Percentiles rank a stretch among this genome's conserved stretches.
These are phyloP conservation scores for Petrocephalus schoutedeni DNA, from an alignment of 2,797 vertebrate species.

Conservation along the genomic window DNA sequence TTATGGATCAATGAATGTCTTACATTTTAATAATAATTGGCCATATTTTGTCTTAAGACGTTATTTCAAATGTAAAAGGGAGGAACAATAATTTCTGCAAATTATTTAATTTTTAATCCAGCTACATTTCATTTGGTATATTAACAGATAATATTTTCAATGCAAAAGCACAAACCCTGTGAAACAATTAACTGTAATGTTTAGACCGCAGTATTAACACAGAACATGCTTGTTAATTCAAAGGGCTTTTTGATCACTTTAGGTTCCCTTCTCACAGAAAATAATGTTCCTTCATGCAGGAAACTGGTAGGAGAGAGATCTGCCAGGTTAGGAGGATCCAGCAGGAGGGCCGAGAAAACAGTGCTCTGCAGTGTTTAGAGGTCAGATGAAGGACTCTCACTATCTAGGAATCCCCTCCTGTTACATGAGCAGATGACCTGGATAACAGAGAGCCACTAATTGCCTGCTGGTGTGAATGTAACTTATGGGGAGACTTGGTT, in stretches of 20 bases:
- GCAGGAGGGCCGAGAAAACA: background rate
- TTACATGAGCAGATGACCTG: constrained; percentile 1
- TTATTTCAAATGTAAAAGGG: background rate
- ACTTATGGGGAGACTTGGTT: background rate
- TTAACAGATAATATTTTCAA: background rate
- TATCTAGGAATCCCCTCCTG: constrained; percentile 13
- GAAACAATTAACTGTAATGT: background rate
- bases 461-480: background rate
- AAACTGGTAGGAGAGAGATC: background rate
- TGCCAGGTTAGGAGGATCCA: background rate
- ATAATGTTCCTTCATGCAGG: background rate
- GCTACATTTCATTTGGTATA: constrained; percentile 5
- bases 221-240: background rate
- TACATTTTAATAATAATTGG: background rate
- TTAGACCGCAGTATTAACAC: background rate
- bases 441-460: background rate
- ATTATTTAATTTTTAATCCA: constrained; percentile 17
- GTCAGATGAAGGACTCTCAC: background rate
- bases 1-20: background rate
- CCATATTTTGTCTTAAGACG: too few species aligned
- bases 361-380: background rate
- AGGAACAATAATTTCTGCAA: background rate
- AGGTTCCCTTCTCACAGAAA: background rate
- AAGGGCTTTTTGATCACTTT: background rate
- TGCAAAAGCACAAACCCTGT: background rate